These are phyloP conservation scores for Sinella curviseta DNA, from an alignment of 1,140 invertebrate genomes.

Conservation along the genomic window DNA sequence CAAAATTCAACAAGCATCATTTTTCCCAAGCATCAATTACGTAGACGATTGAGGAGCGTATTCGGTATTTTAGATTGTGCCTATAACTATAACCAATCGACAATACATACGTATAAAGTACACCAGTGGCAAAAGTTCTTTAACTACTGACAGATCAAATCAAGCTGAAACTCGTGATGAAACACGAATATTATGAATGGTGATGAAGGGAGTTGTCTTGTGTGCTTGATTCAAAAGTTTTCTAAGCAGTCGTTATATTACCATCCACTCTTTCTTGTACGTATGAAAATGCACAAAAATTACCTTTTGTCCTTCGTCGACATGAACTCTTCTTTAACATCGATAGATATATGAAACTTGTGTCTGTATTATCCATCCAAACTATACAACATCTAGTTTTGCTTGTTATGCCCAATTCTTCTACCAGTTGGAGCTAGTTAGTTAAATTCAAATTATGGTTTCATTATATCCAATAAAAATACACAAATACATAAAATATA, in stretches of 20 bases:
- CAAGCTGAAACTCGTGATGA: neutral
- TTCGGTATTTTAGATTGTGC: too few relatives aligned
- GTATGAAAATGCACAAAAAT: neutral
- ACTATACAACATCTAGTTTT: too few relatives aligned
- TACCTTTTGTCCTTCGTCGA: neutral
- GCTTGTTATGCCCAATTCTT: too few relatives aligned
- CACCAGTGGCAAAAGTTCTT: too few relatives aligned
- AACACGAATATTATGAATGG: conserved; percentile 2
- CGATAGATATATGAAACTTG: neutral
- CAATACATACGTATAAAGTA: too few relatives aligned
- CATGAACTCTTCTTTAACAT: neutral
- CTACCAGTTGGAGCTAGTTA: too few relatives aligned
- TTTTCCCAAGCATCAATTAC: neutral
- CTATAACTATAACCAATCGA: too few relatives aligned
- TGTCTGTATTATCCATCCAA: neutral
- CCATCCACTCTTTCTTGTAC: neutral
- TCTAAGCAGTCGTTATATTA: neutral
- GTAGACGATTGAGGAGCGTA: too few relatives aligned
- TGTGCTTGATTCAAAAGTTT: neutral
- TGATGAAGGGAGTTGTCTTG: conserved; percentile 16
- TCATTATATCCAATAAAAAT: too few relatives aligned
- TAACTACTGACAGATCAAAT: neutral
- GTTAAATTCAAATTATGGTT: too few relatives aligned
- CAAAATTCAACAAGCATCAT: conserved; percentile 21
- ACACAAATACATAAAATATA: too few relatives aligned